A percentile compares a stretch with the other conserved stretches of the same genome.
These are phyloP conservation scores for Eudemis profundana DNA, from an alignment of 2,888 invertebrate species.

Conservation along the genomic window DNA sequence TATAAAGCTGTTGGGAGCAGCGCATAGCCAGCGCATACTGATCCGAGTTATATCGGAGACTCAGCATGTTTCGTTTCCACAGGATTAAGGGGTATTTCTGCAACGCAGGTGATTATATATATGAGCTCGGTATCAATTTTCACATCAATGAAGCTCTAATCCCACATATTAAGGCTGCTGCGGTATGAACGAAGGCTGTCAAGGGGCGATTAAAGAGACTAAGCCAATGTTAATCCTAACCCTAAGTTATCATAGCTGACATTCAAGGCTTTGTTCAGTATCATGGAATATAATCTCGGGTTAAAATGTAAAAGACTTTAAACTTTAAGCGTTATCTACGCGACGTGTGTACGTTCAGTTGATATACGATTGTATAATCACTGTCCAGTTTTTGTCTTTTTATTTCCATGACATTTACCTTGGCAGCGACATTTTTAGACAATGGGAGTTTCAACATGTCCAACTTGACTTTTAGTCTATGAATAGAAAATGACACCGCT, in stretches of 20 bases:
- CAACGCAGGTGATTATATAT: constrained; percentile 64
- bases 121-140: constrained; percentile 66
- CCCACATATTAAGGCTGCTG: constrained; percentile 52
- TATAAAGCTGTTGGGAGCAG: constrained; percentile 43
- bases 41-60: constrained; percentile 14
- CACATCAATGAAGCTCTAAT: constrained; percentile 72
- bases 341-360: not conserved
- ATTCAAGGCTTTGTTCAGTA: constrained; percentile 24
- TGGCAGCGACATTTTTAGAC: constrained; percentile 25
- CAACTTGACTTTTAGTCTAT: constrained; percentile 13
- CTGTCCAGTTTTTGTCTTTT: not conserved
- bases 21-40: constrained; percentile 15
- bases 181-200: constrained; percentile 66
- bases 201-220: constrained; percentile 63
- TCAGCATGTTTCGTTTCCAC: constrained; percentile 26
- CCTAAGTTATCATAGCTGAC: constrained; percentile 20
- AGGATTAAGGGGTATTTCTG: constrained; percentile 45
- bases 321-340: constrained; percentile 3
- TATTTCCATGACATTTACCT: constrained; percentile 23
- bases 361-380: not conserved
- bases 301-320: constrained; percentile 3
- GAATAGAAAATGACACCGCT: constrained; percentile 28
- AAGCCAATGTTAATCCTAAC: constrained; percentile 60
- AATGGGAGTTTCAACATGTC: constrained; percentile 23
- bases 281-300: constrained; percentile 19